Base-by-base conservation (phyloP, 2,888 invertebrate species). In the Ptychoptera contaminata region DNA sequence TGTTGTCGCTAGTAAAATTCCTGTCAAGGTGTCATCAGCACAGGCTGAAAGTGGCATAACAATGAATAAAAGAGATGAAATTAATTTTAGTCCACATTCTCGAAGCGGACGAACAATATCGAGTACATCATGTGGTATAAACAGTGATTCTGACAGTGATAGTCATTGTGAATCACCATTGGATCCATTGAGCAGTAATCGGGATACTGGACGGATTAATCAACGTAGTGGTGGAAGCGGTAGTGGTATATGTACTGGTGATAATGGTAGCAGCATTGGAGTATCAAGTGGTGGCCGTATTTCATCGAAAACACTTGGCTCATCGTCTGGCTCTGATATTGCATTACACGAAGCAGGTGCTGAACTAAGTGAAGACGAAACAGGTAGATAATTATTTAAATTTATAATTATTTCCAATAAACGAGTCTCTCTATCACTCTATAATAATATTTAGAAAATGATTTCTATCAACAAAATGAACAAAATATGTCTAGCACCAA, bases 301-400 rank as follows among this genome's bases (percentile, higher is more conserved):
- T 36, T 12, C 16, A 37, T 23, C 34, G 53, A 64, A 70, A 56
- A 72, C 72, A 34, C 59, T 73, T 46, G 74, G 74, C 52, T 75
- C 74, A 55, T 76, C 75, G 48, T 76, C 76, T 56, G 76, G 74
- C 44, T 75, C 75, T 32, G 76, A 77, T 57, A 68, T 76, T 47
- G 76, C 76, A 47, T 65, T 76, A 48, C 76, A 76, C 58, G 76
- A 76, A 61, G 67, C 65, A 47, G 76, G 76, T 46, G 72, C 72
- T 39, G 75, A 76, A 55, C 65, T 74, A 49, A 74, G 74, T 58
- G 73, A 74, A 55, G 73, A 73, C 58, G 74, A 74, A 64, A 72
- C 74, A 72, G 74, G 74, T 74, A 72, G 39, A 14, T 39, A 23
- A 5, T 23, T 23, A 23, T 7, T 3, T 23, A 5, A 23, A 23